These are phyloP conservation scores for Phylloscopus whistleri DNA, from an alignment of 2,113 vertebrate species.

Conservation along the genomic window DNA sequence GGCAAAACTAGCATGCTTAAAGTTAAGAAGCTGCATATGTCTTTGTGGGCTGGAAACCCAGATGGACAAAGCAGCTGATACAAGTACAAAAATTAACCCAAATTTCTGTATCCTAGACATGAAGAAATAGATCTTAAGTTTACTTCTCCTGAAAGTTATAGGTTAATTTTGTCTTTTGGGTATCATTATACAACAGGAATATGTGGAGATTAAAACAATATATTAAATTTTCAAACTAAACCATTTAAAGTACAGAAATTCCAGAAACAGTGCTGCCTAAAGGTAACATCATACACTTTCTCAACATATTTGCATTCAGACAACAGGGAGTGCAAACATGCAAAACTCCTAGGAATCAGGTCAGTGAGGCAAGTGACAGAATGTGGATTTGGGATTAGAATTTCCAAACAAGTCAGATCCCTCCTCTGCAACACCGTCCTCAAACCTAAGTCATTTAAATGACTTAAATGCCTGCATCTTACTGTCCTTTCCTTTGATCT, in stretches of 20 bases:
- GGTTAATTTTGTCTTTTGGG: not conserved
- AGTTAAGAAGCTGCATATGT: not conserved
- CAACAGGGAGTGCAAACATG: not conserved
- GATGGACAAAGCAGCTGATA: not conserved
- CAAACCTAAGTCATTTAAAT: not conserved
- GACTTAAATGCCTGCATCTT: not conserved
- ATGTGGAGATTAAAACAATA: not conserved
- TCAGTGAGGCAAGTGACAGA: not conserved
- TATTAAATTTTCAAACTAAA: not conserved
- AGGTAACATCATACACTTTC: not conserved
- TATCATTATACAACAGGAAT: not conserved
- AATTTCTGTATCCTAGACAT: not conserved
- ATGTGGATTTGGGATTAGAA: not conserved
- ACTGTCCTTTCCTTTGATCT: not conserved
- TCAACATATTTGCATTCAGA: not conserved
- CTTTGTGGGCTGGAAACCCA: not conserved
- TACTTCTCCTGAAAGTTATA: not conserved
- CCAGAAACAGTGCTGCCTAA: not conserved
- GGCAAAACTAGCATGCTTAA: not conserved
- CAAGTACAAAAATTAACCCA: not conserved
- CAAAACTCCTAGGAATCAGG: not conserved
- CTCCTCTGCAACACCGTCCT: not conserved
- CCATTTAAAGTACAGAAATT: not conserved
- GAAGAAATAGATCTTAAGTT: not conserved
- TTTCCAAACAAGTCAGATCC: not conserved